Evolutionary conservation across 2,888 invertebrate species (phyloP).

Genomic region (Eupithecia dodoneata): DNA sequence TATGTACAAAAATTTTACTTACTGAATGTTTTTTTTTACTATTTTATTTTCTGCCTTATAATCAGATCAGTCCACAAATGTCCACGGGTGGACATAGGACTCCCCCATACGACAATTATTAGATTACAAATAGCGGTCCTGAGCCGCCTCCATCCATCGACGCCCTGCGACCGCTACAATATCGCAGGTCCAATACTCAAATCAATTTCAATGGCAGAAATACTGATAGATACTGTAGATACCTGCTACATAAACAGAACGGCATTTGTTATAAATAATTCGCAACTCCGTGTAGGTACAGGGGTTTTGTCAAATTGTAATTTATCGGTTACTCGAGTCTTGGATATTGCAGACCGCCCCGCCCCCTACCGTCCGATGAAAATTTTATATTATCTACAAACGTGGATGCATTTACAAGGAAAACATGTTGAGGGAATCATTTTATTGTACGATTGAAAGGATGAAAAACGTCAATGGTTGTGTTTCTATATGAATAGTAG

Average conservation of each 20-base stretch:
- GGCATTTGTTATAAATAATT: slow-evolving; percentile 77
- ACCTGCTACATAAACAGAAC: slow-evolving; percentile 27
- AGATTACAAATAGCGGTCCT: neutral
- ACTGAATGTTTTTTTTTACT: neutral
- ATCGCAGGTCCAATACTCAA: neutral
- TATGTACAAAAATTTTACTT: neutral
- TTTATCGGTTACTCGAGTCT: slow-evolving; percentile 80
- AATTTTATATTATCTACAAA: slow-evolving; percentile 71
- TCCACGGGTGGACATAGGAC: neutral
- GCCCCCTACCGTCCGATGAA: slow-evolving; percentile 69
- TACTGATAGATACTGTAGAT: neutral
- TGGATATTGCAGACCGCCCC: slow-evolving; percentile 75
- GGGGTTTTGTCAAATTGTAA: slow-evolving; percentile 83
- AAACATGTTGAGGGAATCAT: neutral
- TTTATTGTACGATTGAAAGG: neutral
- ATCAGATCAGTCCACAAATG: neutral
- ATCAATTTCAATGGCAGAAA: neutral
- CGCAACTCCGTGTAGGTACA: slow-evolving; percentile 72
- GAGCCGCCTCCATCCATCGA: neutral
- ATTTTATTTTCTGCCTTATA: neutral
- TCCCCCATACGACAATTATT: neutral
- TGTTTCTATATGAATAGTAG: neutral
- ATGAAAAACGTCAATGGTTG: neutral
- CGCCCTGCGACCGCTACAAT: neutral
- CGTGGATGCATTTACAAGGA: slow-evolving; percentile 12